Base-by-base conservation (phyloP, 2,113 vertebrate genomes). In the Sinosuthora webbiana region DNA sequence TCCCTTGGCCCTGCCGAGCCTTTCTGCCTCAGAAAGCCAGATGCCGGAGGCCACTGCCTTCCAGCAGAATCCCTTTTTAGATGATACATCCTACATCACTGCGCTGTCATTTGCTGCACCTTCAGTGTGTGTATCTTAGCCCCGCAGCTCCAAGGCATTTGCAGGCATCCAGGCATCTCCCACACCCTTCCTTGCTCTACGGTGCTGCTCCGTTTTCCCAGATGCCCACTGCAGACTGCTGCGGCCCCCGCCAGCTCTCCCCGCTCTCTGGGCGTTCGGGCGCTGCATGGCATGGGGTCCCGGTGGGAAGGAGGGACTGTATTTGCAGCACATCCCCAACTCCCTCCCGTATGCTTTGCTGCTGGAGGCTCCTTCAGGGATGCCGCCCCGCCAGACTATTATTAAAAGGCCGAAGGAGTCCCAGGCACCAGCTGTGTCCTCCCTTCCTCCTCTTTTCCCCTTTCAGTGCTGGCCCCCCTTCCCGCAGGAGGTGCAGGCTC, bases 381-480 rank as follows among this genome's bases (percentile, higher is more conserved):
- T 21, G n/a, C 4, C 1, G 11, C 47, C 49, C n/a, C 39, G 13
- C 52, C 13, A 42, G 78, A 6, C 56, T 20, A 18, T 18, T 18
- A 25, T 30, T 27, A 33, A 74, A 60, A 67, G 27, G 62, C 45
- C 1, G 2, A 62, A 42, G 39, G 55, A 44, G 42, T 22, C 21
- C 35, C 42, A 55, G 52, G 41, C 52, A 13, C 27, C 42, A 49
- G 69, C 47, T 11, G 5, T 4, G 2, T 21, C 8, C 25, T 57
- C n/a, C 47, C 11, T 57, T 57, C 27, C 57, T 45, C 55, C 47
- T 10, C 39, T 15, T 81, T 52, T 30, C 10, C 27, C 52, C 55
- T 15, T 50, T 33, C 28, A 5, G 14, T 12, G 17, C 4, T 0
- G 12, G 25, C 3, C 7, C 10, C 33, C 13, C 7, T 9, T 37